Evolutionary conservation across 2,888 invertebrate genomes (phyloP).

Genomic region (Idaea dimidiata): DNA sequence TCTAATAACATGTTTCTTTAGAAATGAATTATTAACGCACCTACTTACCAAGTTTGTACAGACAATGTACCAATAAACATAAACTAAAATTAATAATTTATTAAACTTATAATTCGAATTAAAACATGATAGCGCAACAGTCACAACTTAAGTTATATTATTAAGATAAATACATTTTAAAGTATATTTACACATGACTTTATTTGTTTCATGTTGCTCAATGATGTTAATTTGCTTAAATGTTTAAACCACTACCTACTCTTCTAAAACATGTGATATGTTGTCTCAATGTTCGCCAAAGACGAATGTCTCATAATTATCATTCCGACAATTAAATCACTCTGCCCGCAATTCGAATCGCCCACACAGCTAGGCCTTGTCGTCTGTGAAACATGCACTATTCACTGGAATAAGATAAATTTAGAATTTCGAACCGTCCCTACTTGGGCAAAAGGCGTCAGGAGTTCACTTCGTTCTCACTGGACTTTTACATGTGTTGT

Average conservation of each 20-base stretch:
- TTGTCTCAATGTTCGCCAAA: slow-evolving; percentile 18
- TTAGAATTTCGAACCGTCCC: slow-evolving; percentile 77
- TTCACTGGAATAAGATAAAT: slow-evolving; percentile 74
- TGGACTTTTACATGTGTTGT: slow-evolving; percentile 50
- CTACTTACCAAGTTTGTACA: too few relatives aligned
- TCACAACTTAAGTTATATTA: too few relatives aligned
- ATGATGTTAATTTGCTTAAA: not conserved
- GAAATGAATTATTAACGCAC: too few relatives aligned
- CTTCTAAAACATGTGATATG: not conserved
- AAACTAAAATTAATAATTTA: too few relatives aligned
- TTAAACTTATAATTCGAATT: too few relatives aligned
- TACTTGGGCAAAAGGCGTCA: slow-evolving; percentile 70
- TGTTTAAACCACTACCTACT: not conserved
- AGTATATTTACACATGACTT: too few relatives aligned
- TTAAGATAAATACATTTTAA: too few relatives aligned
- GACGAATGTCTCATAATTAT: slow-evolving; percentile 52
- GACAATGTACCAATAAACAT: too few relatives aligned
- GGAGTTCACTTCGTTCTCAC: slow-evolving; percentile 53
- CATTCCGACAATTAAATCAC: slow-evolving; percentile 69
- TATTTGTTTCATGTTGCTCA: not conserved
- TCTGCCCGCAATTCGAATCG: slow-evolving; percentile 59
- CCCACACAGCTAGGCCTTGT: slow-evolving; percentile 62
- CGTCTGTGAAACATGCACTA: slow-evolving; percentile 56
- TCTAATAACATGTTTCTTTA: too few relatives aligned
- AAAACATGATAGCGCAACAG: too few relatives aligned